Percentiles rank a stretch among this genome's conserved stretches.
These are phyloP conservation scores for Nematostella vectensis DNA, from an alignment of 92 coral and sea anemone genomes.

Conservation along the genomic window DNA sequence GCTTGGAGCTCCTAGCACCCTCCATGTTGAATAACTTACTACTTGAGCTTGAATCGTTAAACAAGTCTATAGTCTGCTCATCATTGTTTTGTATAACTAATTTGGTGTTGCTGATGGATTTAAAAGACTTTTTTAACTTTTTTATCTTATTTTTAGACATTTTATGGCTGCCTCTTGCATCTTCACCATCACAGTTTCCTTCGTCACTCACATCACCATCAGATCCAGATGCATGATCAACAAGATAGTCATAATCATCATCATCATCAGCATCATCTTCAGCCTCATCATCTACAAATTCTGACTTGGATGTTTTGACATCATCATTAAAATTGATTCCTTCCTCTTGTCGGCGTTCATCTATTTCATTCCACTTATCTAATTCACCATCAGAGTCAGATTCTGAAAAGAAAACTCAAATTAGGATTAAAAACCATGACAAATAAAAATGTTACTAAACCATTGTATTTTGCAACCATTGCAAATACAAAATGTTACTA, in stretches of 20 bases:
- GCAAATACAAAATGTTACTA: too few relatives aligned
- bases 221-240: constrained; percentile 68
- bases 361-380: constrained; percentile 84
- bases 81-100: constrained; percentile 12
- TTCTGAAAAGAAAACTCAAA: constrained; percentile 10
- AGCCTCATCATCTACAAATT: constrained; percentile 48
- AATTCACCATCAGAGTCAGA: constrained; percentile 79
- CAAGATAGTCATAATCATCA: constrained; percentile 15
- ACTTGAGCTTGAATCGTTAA: constrained; percentile 33
- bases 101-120: background rate
- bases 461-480: too few relatives aligned
- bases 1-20: constrained; percentile 2
- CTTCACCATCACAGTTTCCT: constrained; percentile 39
- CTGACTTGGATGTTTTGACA: constrained; percentile 16
- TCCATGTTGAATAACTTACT: constrained; percentile 14
- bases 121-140: constrained; percentile 10
- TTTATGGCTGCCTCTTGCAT: constrained; percentile 9
- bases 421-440: background rate
- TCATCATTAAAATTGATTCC: constrained; percentile 35
- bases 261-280: constrained; percentile 29
- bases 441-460: background rate
- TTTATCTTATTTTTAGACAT: background rate
- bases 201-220: constrained; percentile 73
- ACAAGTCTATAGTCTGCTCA: constrained; percentile 73
- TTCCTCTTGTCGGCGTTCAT: constrained; percentile 77